Base-by-base conservation (phyloP, 2,888 invertebrate genomes). In the Eilema caniola region DNA sequence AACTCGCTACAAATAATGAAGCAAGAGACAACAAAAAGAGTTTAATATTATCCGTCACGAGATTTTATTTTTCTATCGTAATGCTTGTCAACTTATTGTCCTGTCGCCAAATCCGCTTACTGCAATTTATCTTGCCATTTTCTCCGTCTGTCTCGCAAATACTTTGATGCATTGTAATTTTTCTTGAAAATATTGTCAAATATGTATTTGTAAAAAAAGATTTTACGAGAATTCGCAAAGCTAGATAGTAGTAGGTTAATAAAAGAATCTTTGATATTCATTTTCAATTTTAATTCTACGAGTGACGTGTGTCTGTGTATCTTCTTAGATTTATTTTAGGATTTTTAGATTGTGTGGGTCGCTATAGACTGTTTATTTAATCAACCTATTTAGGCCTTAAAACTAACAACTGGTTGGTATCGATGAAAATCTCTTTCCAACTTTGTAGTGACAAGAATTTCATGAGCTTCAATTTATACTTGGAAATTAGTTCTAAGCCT, bases 11-110 rank as follows among this genome's bases (percentile, higher is more conserved):
- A n/a, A 53, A 53, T 53, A 53, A 53, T n/a, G 53, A 66, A 41
- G n/a, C 16, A 65, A 16, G 28, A 62, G 28, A 23, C 23, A 37
- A 5, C 20, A 64, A 66, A 61, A 61, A 57, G 71, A 59, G 7
- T 12, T n/a, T 25, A 69, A 28, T 70, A 61, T 59, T 65, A 11
- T 12, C 23, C 28, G 60, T 66, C 57, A 63, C 10, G 71, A 28
- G 3, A 63, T 70, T 56, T 70, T 62, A 56, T 37, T 62, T 60
- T 76, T 57, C 75, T 63, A 33, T 66, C 62, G 31, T 69, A 66
- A 62, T 53, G n/a, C 53, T n/a, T 53, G 53, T n/a, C 53, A 53
- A 53, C 53, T 53, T 53, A 53, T 53, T 53, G 8, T 53, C 3
- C 12, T 31, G 20, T 31, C n/a, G 3, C 20, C 11, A 12, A 16